These are phyloP conservation scores for Pygathrix nemaeus DNA, from an alignment of 2,113 vertebrate genomes.

Conservation along the genomic window DNA sequence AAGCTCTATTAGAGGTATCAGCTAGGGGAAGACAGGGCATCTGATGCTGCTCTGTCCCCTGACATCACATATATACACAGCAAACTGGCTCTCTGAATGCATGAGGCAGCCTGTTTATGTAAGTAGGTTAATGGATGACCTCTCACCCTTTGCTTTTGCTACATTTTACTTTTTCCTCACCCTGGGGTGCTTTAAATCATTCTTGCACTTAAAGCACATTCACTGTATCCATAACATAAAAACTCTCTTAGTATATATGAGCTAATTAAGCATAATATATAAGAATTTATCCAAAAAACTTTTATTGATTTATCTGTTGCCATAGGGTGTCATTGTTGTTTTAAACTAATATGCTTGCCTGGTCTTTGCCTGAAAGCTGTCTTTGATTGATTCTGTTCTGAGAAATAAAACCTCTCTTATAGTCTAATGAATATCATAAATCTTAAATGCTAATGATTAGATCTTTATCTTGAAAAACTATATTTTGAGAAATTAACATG, in stretches of 20 bases:
- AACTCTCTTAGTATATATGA: background rate
- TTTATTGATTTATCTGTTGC: constrained; percentile 63
- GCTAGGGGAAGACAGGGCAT: background rate
- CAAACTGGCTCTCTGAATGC: background rate
- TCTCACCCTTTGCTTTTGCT: background rate
- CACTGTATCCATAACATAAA: background rate
- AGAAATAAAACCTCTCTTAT: constrained; percentile 46
- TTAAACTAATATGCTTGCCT: constrained; percentile 65
- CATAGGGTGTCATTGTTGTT: constrained; percentile 37
- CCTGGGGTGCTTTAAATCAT: constrained; percentile 19
- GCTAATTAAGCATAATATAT: constrained; percentile 51
- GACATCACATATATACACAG: background rate
- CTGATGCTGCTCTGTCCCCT: background rate
- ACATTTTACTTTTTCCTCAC: background rate
- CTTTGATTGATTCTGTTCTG: constrained; percentile 65
- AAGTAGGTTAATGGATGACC: background rate
- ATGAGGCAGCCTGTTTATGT: background rate
- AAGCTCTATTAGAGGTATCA: background rate
- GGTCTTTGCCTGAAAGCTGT: constrained; percentile 72
- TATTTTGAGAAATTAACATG: constrained; percentile 57
- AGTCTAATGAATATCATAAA: constrained; percentile 68
- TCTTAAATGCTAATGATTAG: constrained; percentile 55
- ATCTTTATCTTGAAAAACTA: constrained; percentile 61
- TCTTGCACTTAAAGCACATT: background rate
- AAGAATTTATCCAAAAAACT: constrained; percentile 61